phyloP scores from a whole-genome alignment of 2,113 vertebrate genomes.

The Neotragus pygmaeus region DNA sequence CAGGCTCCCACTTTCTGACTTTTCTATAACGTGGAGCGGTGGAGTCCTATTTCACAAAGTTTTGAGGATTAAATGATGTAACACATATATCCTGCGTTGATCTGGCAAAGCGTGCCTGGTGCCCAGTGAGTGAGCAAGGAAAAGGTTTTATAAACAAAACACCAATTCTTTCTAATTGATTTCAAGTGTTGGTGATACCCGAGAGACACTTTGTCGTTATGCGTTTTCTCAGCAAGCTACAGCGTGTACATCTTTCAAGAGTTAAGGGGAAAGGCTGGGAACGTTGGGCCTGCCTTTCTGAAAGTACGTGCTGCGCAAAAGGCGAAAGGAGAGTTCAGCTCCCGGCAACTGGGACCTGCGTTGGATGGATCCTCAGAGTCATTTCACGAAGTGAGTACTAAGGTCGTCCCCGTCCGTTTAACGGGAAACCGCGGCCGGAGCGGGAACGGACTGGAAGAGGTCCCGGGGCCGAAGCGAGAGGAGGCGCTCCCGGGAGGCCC shows the following conservation, averaged over 20 bases:
- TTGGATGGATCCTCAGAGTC: too few relatives aligned
- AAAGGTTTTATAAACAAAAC: background rate
- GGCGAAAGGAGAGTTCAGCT: too few relatives aligned
- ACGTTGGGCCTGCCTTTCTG: background rate
- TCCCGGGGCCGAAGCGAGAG: too few relatives aligned
- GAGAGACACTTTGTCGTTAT: background rate
- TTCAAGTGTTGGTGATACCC: background rate
- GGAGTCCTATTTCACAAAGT: background rate
- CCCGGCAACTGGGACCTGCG: fast-evolving
- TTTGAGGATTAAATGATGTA: background rate
- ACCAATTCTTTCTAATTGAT: background rate
- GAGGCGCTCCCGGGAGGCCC: background rate
- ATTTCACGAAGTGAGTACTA: background rate
- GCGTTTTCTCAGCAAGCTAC: background rate
- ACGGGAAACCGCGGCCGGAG: background rate
- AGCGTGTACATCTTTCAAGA: background rate
- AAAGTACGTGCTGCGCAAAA: background rate
- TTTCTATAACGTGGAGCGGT: background rate
- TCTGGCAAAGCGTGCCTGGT: background rate
- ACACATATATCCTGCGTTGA: background rate
- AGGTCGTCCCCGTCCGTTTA: background rate
- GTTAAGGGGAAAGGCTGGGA: background rate
- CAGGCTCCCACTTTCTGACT: background rate
- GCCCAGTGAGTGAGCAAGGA: background rate
- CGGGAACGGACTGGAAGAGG: background rate